Conservation (phyloP, 30 jellyfish, hydroid and myxozoan genomes). For the Aurelia aurita region DNA sequence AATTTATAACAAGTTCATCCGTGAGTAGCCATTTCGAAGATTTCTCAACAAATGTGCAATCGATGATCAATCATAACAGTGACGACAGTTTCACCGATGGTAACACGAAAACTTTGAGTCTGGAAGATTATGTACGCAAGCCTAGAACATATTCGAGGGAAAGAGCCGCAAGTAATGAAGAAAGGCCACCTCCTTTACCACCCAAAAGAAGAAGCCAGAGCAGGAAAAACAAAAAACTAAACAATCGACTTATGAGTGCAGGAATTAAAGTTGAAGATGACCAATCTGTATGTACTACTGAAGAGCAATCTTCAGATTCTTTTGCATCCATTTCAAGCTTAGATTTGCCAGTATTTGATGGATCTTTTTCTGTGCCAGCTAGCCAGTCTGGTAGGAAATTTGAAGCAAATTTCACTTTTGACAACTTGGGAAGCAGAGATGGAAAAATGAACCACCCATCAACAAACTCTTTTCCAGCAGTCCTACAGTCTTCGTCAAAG, state of each 20-base stretch:
- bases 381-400: too few relatives aligned
- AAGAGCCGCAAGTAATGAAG: conserved; percentile 43
- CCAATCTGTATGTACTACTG: too few relatives aligned
- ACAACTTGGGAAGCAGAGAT: too few relatives aligned
- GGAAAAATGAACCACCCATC: too few relatives aligned
- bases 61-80: background rate
- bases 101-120: background rate
- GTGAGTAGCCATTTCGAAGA: background rate
- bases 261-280: conserved; percentile 42
- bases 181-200: conserved; percentile 75
- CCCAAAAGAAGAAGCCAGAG: conserved; percentile 67
- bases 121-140: conserved; percentile 37
- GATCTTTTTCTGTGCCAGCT: background rate
- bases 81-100: background rate
- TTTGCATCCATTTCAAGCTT: background rate
- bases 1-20: background rate
- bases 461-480: too few relatives aligned
- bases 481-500: too few relatives aligned
- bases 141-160: conserved; percentile 64
- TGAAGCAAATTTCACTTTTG: too few relatives aligned
- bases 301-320: too few relatives aligned
- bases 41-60: background rate
- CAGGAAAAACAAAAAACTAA: conserved; percentile 41
- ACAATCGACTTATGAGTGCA: conserved; percentile 35
- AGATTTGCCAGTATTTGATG: background rate